A percentile compares a stretch with the other conserved stretches of the same genome.
Conservation (phyloP, 2,797 vertebrate species). For the Florisuga fusca region DNA sequence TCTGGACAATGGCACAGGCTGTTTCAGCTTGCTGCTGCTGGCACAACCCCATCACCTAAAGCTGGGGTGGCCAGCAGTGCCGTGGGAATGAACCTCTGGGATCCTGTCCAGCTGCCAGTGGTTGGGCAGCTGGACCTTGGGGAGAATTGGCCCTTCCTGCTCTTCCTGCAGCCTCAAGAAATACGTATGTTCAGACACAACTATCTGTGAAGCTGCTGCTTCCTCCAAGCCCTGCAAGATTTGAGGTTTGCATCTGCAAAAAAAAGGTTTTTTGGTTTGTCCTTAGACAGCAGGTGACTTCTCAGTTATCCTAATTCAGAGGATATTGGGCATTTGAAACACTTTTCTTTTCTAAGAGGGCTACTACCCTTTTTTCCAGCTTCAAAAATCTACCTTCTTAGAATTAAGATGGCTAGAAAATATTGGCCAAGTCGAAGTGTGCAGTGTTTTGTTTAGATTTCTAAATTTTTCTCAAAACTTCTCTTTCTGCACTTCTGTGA, state of each 20-base stretch:
- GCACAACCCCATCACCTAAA: not conserved
- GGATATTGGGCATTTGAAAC: not conserved
- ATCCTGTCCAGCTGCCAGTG: too few species aligned
- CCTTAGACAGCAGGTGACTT: not conserved
- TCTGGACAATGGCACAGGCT: not conserved
- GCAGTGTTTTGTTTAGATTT: not conserved
- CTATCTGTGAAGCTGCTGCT: not conserved
- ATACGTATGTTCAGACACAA: rapidly evolving
- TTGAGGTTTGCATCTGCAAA: not conserved
- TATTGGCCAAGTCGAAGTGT: not conserved
- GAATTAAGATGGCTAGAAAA: not conserved
- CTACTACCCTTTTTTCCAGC: not conserved
- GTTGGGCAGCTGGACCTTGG: not conserved
- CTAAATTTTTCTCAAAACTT: not conserved
- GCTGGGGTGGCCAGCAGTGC: rapidly evolving
- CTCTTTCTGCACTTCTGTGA: not conserved
- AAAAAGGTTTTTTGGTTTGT: not conserved
- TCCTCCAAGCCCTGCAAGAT: not conserved
- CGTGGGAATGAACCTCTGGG: not conserved
- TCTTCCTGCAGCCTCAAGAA: not conserved
- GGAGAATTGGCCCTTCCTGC: not conserved
- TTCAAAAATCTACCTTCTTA: not conserved
- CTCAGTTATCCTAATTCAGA: not conserved
- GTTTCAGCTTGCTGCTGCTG: not conserved
- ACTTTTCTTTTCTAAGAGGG: not conserved